A percentile compares a stretch with the other conserved stretches of the same genome.
Conservation (phyloP, 2,113 vertebrate species). For the Glaucidium brasilianum region DNA sequence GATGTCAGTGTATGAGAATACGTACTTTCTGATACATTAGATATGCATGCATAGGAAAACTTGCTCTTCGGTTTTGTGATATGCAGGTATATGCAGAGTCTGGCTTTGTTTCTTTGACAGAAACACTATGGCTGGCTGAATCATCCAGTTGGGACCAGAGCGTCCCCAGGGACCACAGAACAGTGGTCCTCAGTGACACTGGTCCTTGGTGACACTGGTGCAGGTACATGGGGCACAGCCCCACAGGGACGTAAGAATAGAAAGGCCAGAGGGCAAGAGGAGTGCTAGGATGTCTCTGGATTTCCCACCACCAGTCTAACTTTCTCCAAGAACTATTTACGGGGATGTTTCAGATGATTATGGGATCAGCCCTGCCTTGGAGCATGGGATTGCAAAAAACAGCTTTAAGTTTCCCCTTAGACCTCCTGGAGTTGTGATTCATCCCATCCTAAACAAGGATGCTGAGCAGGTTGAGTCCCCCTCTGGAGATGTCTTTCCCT, state of each 20-base stretch:
- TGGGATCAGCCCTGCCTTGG: neutral
- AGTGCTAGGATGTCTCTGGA: neutral
- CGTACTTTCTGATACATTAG: neutral
- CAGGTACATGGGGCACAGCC: neutral
- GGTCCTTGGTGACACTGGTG: too few relatives aligned
- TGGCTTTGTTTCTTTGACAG: neutral
- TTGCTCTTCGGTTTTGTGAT: neutral
- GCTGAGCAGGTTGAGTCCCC: neutral
- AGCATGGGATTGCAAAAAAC: neutral
- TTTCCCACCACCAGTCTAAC: neutral
- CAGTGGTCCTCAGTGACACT: neutral
- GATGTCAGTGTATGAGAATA: neutral
- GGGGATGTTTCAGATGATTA: neutral
- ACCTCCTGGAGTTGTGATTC: neutral
- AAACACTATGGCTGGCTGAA: neutral
- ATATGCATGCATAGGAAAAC: neutral
- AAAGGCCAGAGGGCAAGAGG: neutral
- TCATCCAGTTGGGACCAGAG: neutral
- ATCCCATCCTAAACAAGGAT: neutral
- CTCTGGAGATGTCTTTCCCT: neutral
- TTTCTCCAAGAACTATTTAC: neutral
- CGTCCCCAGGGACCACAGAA: neutral
- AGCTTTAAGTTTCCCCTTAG: neutral
- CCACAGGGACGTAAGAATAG: neutral
- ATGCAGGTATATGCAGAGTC: neutral